Percentiles rank a stretch among this genome's conserved stretches.
Evolutionary conservation across 2,113 vertebrate species (phyloP).

Genomic region (Origma solitaria): DNA sequence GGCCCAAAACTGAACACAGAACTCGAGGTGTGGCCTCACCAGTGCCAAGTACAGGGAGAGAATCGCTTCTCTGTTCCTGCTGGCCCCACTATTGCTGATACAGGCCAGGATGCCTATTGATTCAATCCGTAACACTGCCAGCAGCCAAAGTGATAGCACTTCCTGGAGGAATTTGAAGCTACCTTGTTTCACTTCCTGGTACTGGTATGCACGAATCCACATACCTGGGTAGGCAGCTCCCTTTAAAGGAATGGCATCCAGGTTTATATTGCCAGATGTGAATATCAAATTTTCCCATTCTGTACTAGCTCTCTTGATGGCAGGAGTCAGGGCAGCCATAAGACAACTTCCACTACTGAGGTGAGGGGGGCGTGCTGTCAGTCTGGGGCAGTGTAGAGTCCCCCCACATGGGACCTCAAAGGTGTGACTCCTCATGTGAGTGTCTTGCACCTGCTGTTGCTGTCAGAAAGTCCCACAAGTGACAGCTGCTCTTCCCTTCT

Average conservation of each 20-base stretch:
- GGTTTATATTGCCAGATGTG: background rate
- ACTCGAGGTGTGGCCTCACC: rapidly evolving
- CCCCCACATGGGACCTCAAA: background rate
- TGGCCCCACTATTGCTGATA: background rate
- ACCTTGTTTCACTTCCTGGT: background rate
- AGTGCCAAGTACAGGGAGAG: background rate
- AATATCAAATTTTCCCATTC: background rate
- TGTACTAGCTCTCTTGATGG: background rate
- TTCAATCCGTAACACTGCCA: background rate
- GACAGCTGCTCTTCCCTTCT: background rate
- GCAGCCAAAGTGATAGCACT: background rate
- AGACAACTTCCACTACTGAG: background rate
- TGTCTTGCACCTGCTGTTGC: background rate
- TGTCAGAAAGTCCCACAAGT: background rate
- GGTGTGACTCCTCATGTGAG: background rate
- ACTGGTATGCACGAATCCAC: background rate
- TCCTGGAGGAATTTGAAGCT: background rate
- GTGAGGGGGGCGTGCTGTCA: background rate
- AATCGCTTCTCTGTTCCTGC: background rate
- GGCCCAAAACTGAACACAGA: background rate
- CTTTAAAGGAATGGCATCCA: background rate
- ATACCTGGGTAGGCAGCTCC: background rate
- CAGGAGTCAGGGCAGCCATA: background rate
- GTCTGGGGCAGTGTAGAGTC: rapidly evolving
- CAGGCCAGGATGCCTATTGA: background rate